Conservation (phyloP, 2,113 vertebrate species). For the Thinocorus orbignyianus region DNA sequence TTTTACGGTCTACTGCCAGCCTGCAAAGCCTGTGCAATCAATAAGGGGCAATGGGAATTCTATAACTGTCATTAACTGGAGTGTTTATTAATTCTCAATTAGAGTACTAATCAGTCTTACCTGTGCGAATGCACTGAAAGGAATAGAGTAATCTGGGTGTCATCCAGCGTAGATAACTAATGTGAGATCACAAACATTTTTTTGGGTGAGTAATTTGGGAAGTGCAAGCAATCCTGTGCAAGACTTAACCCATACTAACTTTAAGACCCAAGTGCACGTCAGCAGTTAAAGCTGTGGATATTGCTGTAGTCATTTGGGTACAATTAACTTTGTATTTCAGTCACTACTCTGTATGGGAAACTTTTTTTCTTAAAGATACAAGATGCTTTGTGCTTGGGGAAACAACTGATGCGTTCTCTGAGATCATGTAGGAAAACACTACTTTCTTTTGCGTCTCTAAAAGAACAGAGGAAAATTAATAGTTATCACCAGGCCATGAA, state of each 20-base stretch:
- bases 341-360: background rate
- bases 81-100: conserved; percentile 68
- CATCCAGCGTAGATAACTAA: background rate
- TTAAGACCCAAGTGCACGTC: background rate
- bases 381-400: background rate
- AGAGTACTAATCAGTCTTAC: conserved; percentile 51
- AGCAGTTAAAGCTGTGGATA: background rate
- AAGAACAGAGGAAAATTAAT: background rate
- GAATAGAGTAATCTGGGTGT: background rate
- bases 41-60: conserved; percentile 59
- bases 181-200: background rate
- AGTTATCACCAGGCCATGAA: background rate
- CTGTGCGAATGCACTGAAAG: background rate
- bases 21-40: background rate
- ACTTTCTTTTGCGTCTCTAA: background rate
- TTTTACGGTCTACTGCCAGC: fast-evolving
- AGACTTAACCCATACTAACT: background rate
- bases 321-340: background rate
- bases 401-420: background rate
- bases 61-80: conserved; percentile 50
- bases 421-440: background rate
- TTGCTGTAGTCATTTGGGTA: background rate
- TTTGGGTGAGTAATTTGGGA: background rate
- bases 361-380: background rate
- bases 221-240: background rate